A percentile compares a stretch with the other conserved stretches of the same genome.
These are phyloP conservation scores for Drosophila parvula DNA, from an alignment of 1,140 invertebrate species.

Conservation along the genomic window DNA sequence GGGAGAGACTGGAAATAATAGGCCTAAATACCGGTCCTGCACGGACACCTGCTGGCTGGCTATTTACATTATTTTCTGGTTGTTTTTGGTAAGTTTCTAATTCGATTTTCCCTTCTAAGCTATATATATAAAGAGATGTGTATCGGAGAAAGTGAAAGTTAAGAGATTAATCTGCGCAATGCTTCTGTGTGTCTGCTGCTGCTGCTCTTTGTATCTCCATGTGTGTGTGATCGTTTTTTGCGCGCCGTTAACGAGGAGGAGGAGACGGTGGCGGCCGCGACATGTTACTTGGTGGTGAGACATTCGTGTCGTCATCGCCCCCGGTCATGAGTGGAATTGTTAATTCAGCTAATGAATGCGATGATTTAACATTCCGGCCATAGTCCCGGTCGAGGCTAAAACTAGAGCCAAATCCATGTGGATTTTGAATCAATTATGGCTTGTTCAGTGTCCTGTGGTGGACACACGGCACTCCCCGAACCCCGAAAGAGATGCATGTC, in stretches of 20 bases:
- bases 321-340: conserved; percentile 57
- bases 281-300: conserved; percentile 34
- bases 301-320: conserved; percentile 52
- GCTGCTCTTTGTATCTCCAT: conserved; percentile 28
- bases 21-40: conserved; percentile 86
- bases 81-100: conserved; percentile 90
- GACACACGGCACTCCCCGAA: conserved; percentile 28
- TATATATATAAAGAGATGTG: background rate
- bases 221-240: conserved; percentile 36
- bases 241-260: conserved; percentile 18
- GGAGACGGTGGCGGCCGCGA: conserved; percentile 19
- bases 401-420: conserved; percentile 8
- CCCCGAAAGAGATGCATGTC: conserved; percentile 21
- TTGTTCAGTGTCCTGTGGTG: conserved; percentile 20
- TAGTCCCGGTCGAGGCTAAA: background rate
- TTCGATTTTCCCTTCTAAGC: background rate
- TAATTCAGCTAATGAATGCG: conserved; percentile 60
- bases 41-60: conserved; percentile 94
- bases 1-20: conserved; percentile 60
- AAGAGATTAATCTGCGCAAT: conserved; percentile 52
- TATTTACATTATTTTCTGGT: conserved; percentile 93
- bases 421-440: conserved; percentile 28
- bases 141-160: conserved; percentile 62
- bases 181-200: conserved; percentile 8
- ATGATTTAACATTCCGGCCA: conserved; percentile 38